Conservation (phyloP, 1,140 invertebrate species). For the Hypothenemus hampei region DNA sequence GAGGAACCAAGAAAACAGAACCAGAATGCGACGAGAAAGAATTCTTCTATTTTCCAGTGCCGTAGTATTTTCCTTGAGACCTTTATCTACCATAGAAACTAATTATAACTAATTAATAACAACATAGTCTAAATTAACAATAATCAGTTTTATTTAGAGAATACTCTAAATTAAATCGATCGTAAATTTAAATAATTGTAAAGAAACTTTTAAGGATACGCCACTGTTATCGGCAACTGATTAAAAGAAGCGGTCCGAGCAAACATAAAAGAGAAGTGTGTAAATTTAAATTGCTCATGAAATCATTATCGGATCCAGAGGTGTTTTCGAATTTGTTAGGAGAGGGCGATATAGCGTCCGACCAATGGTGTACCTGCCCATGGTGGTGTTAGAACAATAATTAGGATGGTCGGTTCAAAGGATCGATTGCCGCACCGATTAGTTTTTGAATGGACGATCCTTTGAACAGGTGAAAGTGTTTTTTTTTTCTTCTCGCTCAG, state of each 20-base stretch:
- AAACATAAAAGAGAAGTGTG: conserved; percentile 30
- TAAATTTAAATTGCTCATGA: conserved; percentile 30
- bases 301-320: conserved; percentile 29
- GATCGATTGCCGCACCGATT: conserved; percentile 15
- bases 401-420: conserved; percentile 27
- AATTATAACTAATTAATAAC: too few relatives aligned
- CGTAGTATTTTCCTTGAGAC: too few relatives aligned
- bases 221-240: conserved; percentile 23
- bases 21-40: conserved; percentile 1
- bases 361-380: conserved; percentile 5
- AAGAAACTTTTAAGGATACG: not conserved
- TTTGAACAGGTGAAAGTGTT: too few relatives aligned
- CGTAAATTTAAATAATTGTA: not conserved
- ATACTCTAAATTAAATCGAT: too few relatives aligned
- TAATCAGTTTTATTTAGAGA: too few relatives aligned
- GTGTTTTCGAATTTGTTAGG: conserved; percentile 29
- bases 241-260: conserved; percentile 27
- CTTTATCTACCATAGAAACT: too few relatives aligned
- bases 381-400: conserved; percentile 18
- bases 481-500: too few relatives aligned
- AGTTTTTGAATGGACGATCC: too few relatives aligned
- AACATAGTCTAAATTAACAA: too few relatives aligned
- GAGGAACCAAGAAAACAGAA: conserved; percentile 12
- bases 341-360: conserved; percentile 6
- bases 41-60: conserved; percentile 9